Conservation (phyloP, 2,888 invertebrate genomes). For the Limenitis camilla region DNA sequence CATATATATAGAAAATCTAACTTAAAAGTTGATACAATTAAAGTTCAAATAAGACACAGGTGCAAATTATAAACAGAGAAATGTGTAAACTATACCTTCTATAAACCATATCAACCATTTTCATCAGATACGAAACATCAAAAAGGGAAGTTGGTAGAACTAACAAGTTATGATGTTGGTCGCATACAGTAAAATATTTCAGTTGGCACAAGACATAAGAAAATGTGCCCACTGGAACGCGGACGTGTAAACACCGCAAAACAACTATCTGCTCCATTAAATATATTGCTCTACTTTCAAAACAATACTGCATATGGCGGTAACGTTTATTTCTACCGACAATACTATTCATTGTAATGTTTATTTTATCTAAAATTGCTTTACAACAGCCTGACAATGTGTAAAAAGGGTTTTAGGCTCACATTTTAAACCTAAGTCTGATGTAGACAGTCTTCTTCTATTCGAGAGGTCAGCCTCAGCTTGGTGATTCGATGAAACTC, state of each 20-base stretch:
- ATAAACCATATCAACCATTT: neutral
- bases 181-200: neutral
- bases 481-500: too few species aligned
- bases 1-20: too few species aligned
- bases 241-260: constrained; percentile 14
- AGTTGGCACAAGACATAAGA: constrained; percentile 15
- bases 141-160: neutral
- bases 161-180: neutral
- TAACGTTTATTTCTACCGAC: constrained; percentile 1
- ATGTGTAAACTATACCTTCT: too few species aligned
- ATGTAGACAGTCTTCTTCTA: too few species aligned
- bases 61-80: too few species aligned
- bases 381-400: too few species aligned
- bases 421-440: too few species aligned
- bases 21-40: too few species aligned
- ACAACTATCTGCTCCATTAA: constrained; percentile 43
- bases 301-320: constrained; percentile 7
- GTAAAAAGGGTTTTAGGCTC: too few species aligned
- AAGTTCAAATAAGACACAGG: too few species aligned
- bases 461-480: too few species aligned
- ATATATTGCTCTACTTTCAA: constrained; percentile 53
- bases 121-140: neutral
- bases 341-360: neutral
- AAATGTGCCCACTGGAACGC: constrained; percentile 7
- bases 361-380: neutral